Percentiles rank a stretch among this genome's conserved stretches.
Evolutionary conservation across 2,797 vertebrate genomes (phyloP).

Genomic region (Sarcophilus harrisii): DNA sequence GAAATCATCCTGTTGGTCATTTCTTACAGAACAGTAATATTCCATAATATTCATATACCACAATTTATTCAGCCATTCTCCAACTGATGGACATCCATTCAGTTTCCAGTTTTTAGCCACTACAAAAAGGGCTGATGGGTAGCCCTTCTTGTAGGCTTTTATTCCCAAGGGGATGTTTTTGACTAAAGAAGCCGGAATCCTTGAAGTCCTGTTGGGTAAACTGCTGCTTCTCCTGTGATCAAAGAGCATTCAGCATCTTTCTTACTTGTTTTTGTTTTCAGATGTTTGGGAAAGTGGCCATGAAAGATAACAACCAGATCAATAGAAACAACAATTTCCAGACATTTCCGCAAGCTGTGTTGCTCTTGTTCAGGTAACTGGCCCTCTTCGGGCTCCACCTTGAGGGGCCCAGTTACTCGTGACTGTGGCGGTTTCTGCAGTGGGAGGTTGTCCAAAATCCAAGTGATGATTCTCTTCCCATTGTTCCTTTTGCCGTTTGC

Average conservation of each 20-base stretch:
- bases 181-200: background rate
- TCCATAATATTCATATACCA: too few relatives aligned
- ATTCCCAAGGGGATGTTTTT: background rate
- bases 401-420: background rate
- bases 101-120: too few relatives aligned
- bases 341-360: conserved; percentile 97
- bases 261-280: conserved; percentile 78
- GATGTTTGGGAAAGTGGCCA: conserved; percentile 98
- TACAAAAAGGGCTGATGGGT: too few relatives aligned
- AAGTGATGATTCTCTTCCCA: background rate
- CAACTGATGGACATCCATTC: too few relatives aligned
- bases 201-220: background rate
- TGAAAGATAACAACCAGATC: conserved; percentile 97
- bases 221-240: too few relatives aligned
- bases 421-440: background rate
- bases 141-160: background rate
- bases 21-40: too few relatives aligned
- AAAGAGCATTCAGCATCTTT: conserved; percentile 20
- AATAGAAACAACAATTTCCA: conserved; percentile 99
- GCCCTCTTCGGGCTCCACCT: background rate
- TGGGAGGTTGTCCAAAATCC: background rate
- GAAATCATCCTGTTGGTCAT: too few relatives aligned
- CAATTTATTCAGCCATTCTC: too few relatives aligned
- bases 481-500: background rate
- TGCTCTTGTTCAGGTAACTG: conserved; percentile 95